phyloP scores from a whole-genome alignment of 2,113 vertebrate genomes.

The Ceyx melanurus region DNA sequence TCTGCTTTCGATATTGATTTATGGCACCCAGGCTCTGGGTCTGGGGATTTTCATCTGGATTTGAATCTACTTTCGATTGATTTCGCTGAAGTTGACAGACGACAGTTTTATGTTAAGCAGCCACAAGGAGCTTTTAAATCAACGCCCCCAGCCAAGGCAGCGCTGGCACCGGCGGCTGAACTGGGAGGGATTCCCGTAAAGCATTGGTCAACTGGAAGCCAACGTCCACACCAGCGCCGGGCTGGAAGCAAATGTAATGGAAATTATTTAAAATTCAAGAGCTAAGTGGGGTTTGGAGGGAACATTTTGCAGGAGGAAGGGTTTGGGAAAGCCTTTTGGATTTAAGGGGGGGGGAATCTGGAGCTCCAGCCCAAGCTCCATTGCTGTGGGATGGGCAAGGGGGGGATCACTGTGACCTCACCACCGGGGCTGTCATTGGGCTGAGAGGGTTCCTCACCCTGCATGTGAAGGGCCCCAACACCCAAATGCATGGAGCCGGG shows the following conservation, averaged over 20 bases:
- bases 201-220: not conserved
- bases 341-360: not conserved
- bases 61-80: not conserved
- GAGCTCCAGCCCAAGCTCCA: not conserved
- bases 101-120: not conserved
- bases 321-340: too few relatives aligned
- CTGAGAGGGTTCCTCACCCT: not conserved
- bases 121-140: not conserved
- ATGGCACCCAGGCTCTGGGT: not conserved
- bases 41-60: not conserved
- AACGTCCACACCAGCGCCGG: not conserved
- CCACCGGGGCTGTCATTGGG: accelerated
- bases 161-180: not conserved
- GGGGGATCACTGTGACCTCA: not conserved
- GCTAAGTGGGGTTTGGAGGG: not conserved
- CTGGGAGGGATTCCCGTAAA: not conserved
- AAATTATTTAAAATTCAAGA: not conserved
- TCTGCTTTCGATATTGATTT: not conserved
- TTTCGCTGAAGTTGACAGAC: not conserved
- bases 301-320: not conserved
- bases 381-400: not conserved
- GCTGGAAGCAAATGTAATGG: not conserved
- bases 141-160: not conserved
- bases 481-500: not conserved
- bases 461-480: too few relatives aligned